Evolutionary conservation across 2,888 invertebrate genomes (phyloP).

Genomic region (Psylliodes chrysocephalus): DNA sequence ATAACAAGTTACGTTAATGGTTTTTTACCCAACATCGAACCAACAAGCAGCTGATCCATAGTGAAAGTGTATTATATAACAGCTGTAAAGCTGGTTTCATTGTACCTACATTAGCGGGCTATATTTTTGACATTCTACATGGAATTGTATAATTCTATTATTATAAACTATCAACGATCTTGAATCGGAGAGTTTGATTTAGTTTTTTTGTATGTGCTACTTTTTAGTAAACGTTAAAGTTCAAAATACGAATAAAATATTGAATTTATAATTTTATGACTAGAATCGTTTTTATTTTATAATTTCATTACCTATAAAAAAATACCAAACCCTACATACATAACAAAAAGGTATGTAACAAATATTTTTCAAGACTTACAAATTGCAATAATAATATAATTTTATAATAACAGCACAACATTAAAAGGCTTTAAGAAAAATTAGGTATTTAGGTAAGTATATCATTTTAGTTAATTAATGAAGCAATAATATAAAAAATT

Average conservation of each 20-base stretch:
- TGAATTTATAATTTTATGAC: no score
- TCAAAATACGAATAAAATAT: neutral
- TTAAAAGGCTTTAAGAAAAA: no score
- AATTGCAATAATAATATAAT: no score
- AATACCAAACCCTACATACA: no score
- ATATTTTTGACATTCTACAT: neutral
- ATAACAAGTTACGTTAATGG: slow-evolving; percentile 10
- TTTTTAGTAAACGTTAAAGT: neutral
- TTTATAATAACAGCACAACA: no score
- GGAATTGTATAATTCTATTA: slow-evolving; percentile 1
- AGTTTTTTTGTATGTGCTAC: neutral
- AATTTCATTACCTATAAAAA: no score
- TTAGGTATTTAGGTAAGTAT: no score
- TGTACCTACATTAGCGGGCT: slow-evolving; percentile 7
- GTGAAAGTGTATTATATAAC: slow-evolving; percentile 6
- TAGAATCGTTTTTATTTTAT: no score
- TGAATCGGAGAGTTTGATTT: neutral
- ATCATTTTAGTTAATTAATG: no score
- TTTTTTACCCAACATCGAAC: slow-evolving; percentile 4
- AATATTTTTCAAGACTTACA: no score
- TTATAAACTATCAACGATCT: neutral
- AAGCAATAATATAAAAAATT: no score
- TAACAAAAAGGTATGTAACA: no score
- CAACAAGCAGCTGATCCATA: neutral
- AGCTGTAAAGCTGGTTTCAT: slow-evolving; percentile 4